Percentiles rank a stretch among this genome's conserved stretches.
Conservation (phyloP, 2,113 vertebrate genomes). For the Arenaria interpres region DNA sequence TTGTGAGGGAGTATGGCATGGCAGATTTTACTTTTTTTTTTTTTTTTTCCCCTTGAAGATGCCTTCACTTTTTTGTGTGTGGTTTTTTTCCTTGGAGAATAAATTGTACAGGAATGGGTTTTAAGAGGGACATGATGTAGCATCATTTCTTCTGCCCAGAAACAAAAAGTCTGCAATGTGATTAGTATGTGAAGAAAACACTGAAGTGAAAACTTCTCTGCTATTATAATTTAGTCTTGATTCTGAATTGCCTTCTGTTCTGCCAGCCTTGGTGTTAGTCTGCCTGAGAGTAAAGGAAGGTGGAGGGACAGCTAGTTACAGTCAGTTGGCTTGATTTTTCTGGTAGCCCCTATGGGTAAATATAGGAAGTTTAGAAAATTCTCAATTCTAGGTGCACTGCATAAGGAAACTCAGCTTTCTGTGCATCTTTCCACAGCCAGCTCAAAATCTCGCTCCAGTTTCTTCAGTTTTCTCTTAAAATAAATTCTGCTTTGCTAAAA, state of each 20-base stretch:
- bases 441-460: background rate
- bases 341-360: background rate
- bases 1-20: background rate
- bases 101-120: background rate
- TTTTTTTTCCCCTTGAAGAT: background rate
- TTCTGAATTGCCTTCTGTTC: background rate
- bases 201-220: background rate
- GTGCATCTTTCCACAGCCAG: background rate
- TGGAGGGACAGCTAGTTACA: background rate
- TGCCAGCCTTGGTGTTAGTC: background rate
- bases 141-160: background rate
- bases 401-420: background rate
- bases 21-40: background rate
- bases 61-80: background rate
- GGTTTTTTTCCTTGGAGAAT: background rate
- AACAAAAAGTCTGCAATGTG: background rate
- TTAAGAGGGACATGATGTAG: background rate
- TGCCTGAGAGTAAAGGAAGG: background rate
- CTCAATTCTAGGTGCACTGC: background rate
- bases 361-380: background rate
- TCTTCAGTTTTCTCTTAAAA: background rate
- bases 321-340: background rate
- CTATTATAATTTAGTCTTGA: background rate
- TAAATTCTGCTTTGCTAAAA: background rate
- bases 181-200: background rate